These are phyloP conservation scores for Ophioninae sp. DNA, from an alignment of 2,888 invertebrate species.

Conservation along the genomic window DNA sequence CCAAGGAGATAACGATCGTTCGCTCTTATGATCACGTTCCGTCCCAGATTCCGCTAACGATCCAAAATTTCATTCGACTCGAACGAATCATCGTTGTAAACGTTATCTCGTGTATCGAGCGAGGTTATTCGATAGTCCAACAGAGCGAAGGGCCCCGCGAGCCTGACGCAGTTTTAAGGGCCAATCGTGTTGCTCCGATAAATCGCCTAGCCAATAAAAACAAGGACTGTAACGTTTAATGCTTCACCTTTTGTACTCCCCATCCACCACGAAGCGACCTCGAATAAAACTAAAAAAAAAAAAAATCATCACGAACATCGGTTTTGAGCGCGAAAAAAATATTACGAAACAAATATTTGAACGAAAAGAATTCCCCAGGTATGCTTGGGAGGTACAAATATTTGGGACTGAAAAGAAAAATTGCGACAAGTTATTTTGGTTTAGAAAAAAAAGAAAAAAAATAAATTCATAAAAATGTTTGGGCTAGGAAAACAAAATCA, in stretches of 20 bases:
- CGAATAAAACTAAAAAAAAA: background rate
- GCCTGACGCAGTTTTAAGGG: background rate
- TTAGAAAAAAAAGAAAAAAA: too few species aligned
- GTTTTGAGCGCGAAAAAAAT: too few species aligned
- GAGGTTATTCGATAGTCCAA: background rate
- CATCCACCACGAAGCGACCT: background rate
- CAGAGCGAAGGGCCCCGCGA: too few species aligned
- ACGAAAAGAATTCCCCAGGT: too few species aligned
- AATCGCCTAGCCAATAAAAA: background rate
- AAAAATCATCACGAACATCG: too few species aligned
- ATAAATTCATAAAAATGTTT: too few species aligned
- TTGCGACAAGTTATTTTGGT: too few species aligned
- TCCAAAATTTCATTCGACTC: background rate
- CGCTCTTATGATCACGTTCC: constrained; percentile 10
- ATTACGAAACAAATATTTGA: too few species aligned
- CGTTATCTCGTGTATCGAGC: background rate
- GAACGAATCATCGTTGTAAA: constrained; percentile 10
- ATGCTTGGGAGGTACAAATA: too few species aligned
- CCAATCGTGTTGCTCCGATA: background rate
- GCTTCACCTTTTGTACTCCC: background rate
- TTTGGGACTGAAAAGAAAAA: too few species aligned
- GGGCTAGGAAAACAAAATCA: too few species aligned
- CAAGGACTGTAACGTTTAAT: background rate
- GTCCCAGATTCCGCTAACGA: constrained; percentile 1
- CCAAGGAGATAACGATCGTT: constrained; percentile 10